Percentiles rank a stretch among this genome's conserved stretches.
These are phyloP conservation scores for Teleopsis dalmanni DNA, from an alignment of 1,140 invertebrate genomes.

Conservation along the genomic window DNA sequence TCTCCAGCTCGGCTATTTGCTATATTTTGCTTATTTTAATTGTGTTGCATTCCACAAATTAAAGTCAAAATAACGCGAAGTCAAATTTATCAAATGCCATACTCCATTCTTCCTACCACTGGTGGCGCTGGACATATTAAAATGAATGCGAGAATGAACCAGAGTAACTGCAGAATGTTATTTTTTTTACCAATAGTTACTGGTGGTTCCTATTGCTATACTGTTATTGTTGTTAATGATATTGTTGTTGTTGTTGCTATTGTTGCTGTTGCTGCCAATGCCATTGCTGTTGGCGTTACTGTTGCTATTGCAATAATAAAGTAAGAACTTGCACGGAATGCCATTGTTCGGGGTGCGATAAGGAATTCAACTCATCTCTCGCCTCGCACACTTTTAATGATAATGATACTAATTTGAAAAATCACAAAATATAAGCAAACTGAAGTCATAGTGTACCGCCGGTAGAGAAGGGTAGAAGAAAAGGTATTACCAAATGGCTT, in stretches of 20 bases:
- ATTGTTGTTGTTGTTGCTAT: background rate
- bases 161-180: no score
- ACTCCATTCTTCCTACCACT: background rate
- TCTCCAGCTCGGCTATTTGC: background rate
- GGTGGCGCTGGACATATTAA: no score
- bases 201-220: conserved; percentile 2
- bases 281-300: background rate
- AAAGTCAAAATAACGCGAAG: conserved; percentile 11
- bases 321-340: background rate
- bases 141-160: no score
- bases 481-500: background rate
- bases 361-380: conserved; percentile 9
- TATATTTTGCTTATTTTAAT: background rate
- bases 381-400: conserved; percentile 9
- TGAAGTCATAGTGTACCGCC: no score
- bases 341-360: conserved; percentile 12
- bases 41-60: conserved; percentile 12
- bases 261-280: background rate
- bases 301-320: background rate
- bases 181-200: no score
- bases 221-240: background rate
- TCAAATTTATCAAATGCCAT: conserved; percentile 12
- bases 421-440: background rate
- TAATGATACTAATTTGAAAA: conserved; percentile 14
- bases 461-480: background rate